Percentiles rank a stretch among this genome's conserved stretches.
Evolutionary conservation across 2,888 invertebrate species (phyloP).

Genomic region (Netelia fuscicornis): DNA sequence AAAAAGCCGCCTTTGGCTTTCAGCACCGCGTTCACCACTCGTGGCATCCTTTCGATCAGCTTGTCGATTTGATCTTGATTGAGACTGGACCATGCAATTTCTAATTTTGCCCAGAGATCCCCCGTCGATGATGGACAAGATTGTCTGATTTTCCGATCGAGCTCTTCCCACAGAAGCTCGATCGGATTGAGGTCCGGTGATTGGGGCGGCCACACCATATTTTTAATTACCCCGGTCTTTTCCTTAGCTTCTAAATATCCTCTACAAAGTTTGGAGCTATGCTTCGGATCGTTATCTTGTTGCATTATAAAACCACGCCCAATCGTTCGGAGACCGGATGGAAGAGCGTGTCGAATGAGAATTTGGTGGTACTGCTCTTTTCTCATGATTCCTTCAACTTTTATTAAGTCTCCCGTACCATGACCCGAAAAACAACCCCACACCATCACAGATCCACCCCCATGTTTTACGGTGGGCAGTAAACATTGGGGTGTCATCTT

Average conservation of each 20-base stretch:
- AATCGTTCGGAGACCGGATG: constrained; percentile 61
- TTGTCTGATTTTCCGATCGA: constrained; percentile 25
- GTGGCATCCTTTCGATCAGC: constrained; percentile 15
- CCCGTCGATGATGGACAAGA: constrained; percentile 3
- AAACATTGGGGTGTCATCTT: constrained; percentile 45
- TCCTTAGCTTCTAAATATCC: constrained; percentile 60
- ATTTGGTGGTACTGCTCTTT: constrained; percentile 68
- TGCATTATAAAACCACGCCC: constrained; percentile 68
- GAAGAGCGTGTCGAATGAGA: constrained; percentile 54
- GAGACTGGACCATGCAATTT: constrained; percentile 3
- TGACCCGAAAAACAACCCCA: constrained; percentile 55
- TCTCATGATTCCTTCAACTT: constrained; percentile 70
- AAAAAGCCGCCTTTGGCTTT: constrained; percentile 38
- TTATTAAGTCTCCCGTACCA: constrained; percentile 62
- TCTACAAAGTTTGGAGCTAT: constrained; percentile 62
- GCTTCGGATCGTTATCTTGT: constrained; percentile 71
- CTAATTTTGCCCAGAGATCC: constrained; percentile 13
- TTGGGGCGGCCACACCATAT: constrained; percentile 35
- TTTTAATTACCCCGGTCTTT: not conserved
- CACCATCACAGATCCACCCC: constrained; percentile 6
- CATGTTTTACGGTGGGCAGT: constrained; percentile 65
- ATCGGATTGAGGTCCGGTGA: constrained; percentile 33
- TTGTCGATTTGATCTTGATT: constrained; percentile 10
- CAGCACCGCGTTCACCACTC: constrained; percentile 30
- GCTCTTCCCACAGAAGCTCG: constrained; percentile 35